These are phyloP conservation scores for Rhizoglyphus robini DNA, from an alignment of 1,140 invertebrate genomes.

Conservation along the genomic window DNA sequence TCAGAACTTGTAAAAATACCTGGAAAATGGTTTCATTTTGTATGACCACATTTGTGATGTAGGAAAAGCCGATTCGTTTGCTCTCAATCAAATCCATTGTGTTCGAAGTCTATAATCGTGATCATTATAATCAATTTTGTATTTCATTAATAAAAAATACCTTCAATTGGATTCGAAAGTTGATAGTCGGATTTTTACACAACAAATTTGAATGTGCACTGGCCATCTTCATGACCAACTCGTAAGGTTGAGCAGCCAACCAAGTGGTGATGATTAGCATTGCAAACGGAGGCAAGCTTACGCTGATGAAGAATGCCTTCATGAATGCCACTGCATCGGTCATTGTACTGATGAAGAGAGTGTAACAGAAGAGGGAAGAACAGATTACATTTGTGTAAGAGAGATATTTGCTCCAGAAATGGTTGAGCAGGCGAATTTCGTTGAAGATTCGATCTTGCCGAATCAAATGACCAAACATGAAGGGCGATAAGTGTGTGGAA, in stretches of 20 bases:
- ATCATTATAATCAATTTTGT: too few relatives aligned
- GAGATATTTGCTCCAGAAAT: not conserved
- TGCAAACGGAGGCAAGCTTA: not conserved
- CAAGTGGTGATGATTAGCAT: not conserved
- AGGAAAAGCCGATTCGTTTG: too few relatives aligned
- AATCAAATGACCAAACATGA: too few relatives aligned
- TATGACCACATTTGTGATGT: too few relatives aligned
- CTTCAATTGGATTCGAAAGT: not conserved
- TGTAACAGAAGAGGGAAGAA: not conserved
- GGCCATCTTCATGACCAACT: not conserved
- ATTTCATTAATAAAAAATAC: not conserved
- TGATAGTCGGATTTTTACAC: not conserved
- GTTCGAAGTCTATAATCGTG: too few relatives aligned
- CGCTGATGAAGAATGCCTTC: not conserved
- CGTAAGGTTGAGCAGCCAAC: not conserved
- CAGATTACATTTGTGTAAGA: not conserved
- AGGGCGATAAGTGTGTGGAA: too few relatives aligned
- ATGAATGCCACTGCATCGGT: not conserved
- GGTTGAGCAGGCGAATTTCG: not conserved
- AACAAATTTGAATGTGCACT: not conserved
- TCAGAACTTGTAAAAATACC: too few relatives aligned
- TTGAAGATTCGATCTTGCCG: too few relatives aligned
- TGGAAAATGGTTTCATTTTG: too few relatives aligned
- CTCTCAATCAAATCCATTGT: too few relatives aligned
- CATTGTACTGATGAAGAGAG: not conserved